Conservation (phyloP, 2,113 vertebrate species). For the Benthochromis sp. region DNA sequence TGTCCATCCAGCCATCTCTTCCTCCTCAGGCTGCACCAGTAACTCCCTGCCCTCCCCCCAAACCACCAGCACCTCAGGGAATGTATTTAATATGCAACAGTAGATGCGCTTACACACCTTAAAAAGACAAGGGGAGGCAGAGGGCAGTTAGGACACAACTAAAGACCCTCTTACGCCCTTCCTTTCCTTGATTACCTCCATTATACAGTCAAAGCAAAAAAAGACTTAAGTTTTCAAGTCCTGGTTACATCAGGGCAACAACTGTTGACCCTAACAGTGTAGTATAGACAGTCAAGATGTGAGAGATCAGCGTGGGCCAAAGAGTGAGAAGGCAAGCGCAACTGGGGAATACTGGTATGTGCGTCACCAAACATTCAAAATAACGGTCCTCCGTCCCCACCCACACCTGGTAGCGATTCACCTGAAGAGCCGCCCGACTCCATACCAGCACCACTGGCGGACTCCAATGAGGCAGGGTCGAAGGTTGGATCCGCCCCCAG, state of each 20-base stretch:
- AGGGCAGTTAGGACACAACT: slow-evolving; percentile 19
- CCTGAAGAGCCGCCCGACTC: slow-evolving; percentile 65
- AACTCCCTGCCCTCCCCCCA: not conserved
- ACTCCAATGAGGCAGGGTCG: slow-evolving; percentile 69
- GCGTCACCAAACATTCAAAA: slow-evolving; percentile 62
- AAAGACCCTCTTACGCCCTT: slow-evolving; percentile 18
- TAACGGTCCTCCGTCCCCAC: slow-evolving; percentile 64
- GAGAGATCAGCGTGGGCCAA: slow-evolving; percentile 50
- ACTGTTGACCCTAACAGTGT: slow-evolving; percentile 43
- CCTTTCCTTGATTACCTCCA: slow-evolving; percentile 5
- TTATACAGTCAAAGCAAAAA: slow-evolving; percentile 47
- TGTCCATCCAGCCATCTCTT: not conserved
- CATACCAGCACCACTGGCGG: slow-evolving; percentile 35
- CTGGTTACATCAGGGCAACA: slow-evolving; percentile 45
- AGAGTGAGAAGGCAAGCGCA: slow-evolving; percentile 51
- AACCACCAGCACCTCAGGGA: slow-evolving; percentile 43
- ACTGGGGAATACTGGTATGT: slow-evolving; percentile 27
- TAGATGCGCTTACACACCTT: slow-evolving; percentile 44
- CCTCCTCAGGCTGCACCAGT: not conserved
- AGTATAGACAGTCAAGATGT: slow-evolving; percentile 49
- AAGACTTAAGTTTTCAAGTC: slow-evolving; percentile 37
- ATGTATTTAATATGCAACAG: slow-evolving; percentile 57
- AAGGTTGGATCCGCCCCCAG: slow-evolving; percentile 75
- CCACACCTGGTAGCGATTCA: slow-evolving; percentile 67
- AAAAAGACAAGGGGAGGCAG: slow-evolving; percentile 45